A percentile compares a stretch with the other conserved stretches of the same genome.
Conservation (phyloP, 1,140 invertebrate species). For the Limonius californicus region DNA sequence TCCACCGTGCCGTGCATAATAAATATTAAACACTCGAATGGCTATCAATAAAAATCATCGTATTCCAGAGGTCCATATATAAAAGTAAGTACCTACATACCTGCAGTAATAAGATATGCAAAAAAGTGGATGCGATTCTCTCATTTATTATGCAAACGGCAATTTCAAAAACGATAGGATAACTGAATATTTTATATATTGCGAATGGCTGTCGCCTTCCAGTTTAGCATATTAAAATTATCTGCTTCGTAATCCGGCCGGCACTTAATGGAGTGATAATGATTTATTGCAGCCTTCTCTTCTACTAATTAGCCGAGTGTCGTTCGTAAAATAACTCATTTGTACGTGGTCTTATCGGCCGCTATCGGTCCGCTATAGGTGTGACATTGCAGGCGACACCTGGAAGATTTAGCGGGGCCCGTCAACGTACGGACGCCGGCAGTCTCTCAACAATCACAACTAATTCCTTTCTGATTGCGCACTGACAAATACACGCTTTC, state of each 20-base stretch:
- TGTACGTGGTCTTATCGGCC: constrained; percentile 8
- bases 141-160: constrained; percentile 8
- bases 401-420: neutral
- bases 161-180: constrained; percentile 6
- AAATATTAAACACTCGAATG: neutral
- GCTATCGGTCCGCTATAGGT: constrained; percentile 5
- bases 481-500: neutral
- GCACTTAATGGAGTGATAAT: constrained; percentile 18
- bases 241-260: constrained; percentile 16
- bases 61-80: no score
- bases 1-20: neutral
- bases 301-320: constrained; percentile 13
- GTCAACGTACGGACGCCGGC: neutral
- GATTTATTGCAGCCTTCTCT: constrained; percentile 15
- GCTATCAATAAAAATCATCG: no score
- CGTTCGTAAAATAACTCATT: constrained; percentile 17
- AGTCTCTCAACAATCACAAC: neutral
- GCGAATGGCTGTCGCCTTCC: constrained; percentile 12
- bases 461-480: neutral
- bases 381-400: neutral
- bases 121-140: neutral
- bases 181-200: constrained; percentile 6
- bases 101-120: neutral
- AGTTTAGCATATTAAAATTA: constrained; percentile 16
- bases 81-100: no score